phyloP scores from a whole-genome alignment of 1,140 invertebrate species.

The Vanessa tameamea region DNA sequence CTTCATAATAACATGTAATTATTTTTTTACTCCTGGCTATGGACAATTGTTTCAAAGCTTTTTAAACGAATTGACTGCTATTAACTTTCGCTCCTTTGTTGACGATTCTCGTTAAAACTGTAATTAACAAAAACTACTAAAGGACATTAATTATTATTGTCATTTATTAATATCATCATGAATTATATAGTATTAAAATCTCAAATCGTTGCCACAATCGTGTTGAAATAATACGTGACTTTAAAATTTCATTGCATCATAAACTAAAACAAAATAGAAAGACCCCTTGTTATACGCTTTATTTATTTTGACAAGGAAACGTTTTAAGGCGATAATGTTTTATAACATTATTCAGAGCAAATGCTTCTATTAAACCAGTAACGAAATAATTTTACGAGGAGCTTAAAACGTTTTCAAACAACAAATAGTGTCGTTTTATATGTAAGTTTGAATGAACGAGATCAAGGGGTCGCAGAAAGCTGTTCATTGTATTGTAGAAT shows the following conservation, averaged over 20 bases:
- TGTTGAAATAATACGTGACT: constrained; percentile 1
- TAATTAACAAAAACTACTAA: no score
- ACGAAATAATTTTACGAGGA: constrained; percentile 8
- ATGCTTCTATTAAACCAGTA: background rate
- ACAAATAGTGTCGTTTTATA: constrained; percentile 11
- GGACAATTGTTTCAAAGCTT: constrained; percentile 30
- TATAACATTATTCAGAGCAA: background rate
- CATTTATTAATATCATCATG: no score
- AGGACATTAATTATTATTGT: no score
- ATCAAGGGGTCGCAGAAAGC: constrained; percentile 52
- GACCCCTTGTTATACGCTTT: background rate
- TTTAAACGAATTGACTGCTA: constrained; percentile 33
- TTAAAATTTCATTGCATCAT: background rate
- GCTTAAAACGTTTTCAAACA: constrained; percentile 8
- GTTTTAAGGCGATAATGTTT: background rate
- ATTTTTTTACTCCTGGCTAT: constrained; percentile 36
- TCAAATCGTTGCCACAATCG: background rate
- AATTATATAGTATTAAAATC: background rate
- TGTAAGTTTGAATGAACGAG: constrained; percentile 27
- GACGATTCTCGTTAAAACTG: constrained; percentile 5
- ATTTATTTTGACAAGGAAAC: constrained; percentile 8
- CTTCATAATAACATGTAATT: constrained; percentile 48
- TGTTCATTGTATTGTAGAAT: constrained; percentile 59
- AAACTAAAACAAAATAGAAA: background rate
- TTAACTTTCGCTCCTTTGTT: constrained; percentile 16